phyloP scores from a whole-genome alignment of 2,888 invertebrate species.

The Resseliella maxima region DNA sequence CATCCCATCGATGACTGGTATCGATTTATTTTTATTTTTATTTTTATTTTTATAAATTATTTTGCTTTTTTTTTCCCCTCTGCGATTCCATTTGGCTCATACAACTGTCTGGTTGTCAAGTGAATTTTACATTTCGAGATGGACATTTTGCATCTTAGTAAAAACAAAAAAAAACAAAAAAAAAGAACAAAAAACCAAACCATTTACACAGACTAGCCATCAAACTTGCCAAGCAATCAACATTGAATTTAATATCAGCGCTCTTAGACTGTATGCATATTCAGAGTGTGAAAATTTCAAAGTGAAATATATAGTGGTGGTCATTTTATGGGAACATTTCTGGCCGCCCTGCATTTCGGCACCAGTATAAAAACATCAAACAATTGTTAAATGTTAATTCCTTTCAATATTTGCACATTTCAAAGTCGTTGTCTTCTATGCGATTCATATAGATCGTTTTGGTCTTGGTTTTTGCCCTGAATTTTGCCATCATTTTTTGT shows the following conservation, averaged over 20 bases:
- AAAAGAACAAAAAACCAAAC: neutral
- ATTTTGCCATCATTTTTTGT: too few relatives aligned
- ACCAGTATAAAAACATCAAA: neutral
- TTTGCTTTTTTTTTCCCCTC: too few relatives aligned
- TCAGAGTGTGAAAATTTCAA: conserved; percentile 21
- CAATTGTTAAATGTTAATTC: conserved; percentile 29
- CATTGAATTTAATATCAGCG: too few relatives aligned
- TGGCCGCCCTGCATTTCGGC: neutral
- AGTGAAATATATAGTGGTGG: neutral
- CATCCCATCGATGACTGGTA: neutral
- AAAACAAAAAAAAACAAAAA: too few relatives aligned
- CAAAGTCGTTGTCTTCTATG: neutral
- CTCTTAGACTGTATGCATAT: too few relatives aligned
- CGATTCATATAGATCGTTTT: neutral
- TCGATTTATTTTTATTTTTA: neutral
- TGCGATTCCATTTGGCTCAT: too few relatives aligned
- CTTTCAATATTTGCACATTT: conserved; percentile 27
- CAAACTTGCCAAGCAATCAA: neutral
- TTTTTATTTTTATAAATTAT: neutral
- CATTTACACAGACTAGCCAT: neutral
- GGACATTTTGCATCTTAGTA: neutral
- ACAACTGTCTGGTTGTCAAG: conserved; percentile 14
- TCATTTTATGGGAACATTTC: conserved; percentile 11
- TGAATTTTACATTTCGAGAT: neutral
- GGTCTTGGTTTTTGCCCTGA: neutral